Conservation (phyloP, 2,113 vertebrate species). For the Sphaerodactylus townsendi region DNA sequence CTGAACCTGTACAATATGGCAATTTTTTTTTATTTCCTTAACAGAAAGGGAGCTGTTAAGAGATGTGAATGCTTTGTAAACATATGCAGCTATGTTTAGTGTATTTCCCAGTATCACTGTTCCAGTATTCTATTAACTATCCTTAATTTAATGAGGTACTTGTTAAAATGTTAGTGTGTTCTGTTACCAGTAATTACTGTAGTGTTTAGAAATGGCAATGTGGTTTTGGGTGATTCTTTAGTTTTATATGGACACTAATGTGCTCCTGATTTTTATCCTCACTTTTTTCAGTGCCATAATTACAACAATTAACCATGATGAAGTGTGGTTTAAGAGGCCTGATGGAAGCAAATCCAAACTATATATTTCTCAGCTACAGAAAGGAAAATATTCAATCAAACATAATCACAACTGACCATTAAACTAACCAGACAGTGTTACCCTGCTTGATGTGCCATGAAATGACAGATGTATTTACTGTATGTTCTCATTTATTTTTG, state of each 20-base stretch:
- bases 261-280: conserved; percentile 32
- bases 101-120: not conserved
- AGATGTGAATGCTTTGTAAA: conserved; percentile 13
- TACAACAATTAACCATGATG: conserved; percentile 96
- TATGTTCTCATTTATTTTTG: conserved; percentile 51
- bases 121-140: conserved; percentile 4
- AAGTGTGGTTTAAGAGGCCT: conserved; percentile 96
- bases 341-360: conserved; percentile 98
- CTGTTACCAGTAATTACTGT: conserved; percentile 21
- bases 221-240: conserved; percentile 16
- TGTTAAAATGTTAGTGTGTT: conserved; percentile 6
- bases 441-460: conserved; percentile 76
- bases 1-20: not conserved
- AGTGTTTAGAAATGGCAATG: conserved; percentile 18
- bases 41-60: not conserved
- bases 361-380: conserved; percentile 96
- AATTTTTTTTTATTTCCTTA: not conserved
- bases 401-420: conserved; percentile 81
- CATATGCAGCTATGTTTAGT: not conserved
- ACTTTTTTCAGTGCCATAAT: conserved; percentile 86
- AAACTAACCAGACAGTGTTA: conserved; percentile 66
- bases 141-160: conserved; percentile 17
- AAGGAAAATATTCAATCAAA: conserved; percentile 98
- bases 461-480: conserved; percentile 67
- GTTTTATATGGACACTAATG: conserved; percentile 21